These are phyloP conservation scores for Panzeria rudis DNA, from an alignment of 2,888 invertebrate genomes.

Conservation along the genomic window DNA sequence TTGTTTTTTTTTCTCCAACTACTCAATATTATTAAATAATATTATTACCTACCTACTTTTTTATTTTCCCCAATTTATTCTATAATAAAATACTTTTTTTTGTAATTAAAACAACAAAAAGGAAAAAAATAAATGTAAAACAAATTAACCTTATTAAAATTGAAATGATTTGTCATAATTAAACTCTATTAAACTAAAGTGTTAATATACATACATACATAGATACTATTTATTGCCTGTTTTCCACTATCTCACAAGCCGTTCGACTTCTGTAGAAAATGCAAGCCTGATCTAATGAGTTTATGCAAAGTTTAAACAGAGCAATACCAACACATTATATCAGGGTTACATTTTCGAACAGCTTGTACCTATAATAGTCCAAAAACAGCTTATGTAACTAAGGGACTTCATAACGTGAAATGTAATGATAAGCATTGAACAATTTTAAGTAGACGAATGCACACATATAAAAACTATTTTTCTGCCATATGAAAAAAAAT, in stretches of 20 bases:
- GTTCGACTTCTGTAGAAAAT: too few relatives aligned
- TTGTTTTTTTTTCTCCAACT: constrained; percentile 47
- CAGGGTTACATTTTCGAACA: too few relatives aligned
- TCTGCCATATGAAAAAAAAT: too few relatives aligned
- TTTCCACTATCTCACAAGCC: too few relatives aligned
- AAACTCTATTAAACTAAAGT: not conserved
- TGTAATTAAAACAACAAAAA: constrained; percentile 7
- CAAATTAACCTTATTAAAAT: not conserved
- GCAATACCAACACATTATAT: too few relatives aligned
- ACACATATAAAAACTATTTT: not conserved
- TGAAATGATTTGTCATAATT: not conserved
- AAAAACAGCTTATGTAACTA: too few relatives aligned
- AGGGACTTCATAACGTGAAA: too few relatives aligned
- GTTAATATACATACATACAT: not conserved
- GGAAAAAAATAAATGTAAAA: not conserved
- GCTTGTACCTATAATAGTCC: too few relatives aligned
- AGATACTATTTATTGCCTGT: too few relatives aligned
- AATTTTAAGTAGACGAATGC: not conserved
- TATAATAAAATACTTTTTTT: not conserved
- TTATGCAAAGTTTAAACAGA: too few relatives aligned
- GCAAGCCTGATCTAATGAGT: too few relatives aligned
- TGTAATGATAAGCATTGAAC: too few relatives aligned
- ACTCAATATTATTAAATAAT: constrained; percentile 67
- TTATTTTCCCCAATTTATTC: constrained; percentile 4
- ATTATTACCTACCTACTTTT: not conserved